Percentiles rank a stretch among this genome's conserved stretches.
phyloP scores from a whole-genome alignment of 2,888 invertebrate genomes.

The Lypha dubia region DNA sequence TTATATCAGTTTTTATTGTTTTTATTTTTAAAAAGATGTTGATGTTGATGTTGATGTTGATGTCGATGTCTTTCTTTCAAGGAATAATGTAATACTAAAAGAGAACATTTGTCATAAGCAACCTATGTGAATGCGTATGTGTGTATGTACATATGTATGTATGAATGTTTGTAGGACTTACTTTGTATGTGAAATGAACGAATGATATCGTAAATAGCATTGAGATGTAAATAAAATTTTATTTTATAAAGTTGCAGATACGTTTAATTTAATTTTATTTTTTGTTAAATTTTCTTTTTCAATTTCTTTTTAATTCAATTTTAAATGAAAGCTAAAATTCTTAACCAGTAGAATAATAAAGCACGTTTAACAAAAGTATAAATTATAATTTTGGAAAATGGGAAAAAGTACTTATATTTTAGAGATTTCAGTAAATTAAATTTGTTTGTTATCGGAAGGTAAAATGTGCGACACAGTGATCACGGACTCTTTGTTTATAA shows the following conservation, averaged over 20 bases:
- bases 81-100: slow-evolving; percentile 11
- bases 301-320: slow-evolving; percentile 31
- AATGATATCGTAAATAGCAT: slow-evolving; percentile 56
- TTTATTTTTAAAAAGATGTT: slow-evolving; percentile 47
- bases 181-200: slow-evolving; percentile 47
- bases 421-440: too few relatives aligned
- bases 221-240: slow-evolving; percentile 65
- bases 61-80: slow-evolving; percentile 20
- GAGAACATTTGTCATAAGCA: slow-evolving; percentile 46
- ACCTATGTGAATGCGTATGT: neutral
- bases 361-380: too few relatives aligned
- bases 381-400: neutral
- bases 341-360: slow-evolving; percentile 29
- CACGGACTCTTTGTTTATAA: too few relatives aligned
- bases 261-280: slow-evolving; percentile 47
- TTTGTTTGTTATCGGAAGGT: too few relatives aligned
- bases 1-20: slow-evolving; percentile 43
- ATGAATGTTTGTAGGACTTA: neutral
- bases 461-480: too few relatives aligned
- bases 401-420: too few relatives aligned
- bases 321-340: slow-evolving; percentile 53
- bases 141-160: neutral
- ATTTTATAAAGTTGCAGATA: slow-evolving; percentile 56
- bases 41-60: slow-evolving; percentile 49
- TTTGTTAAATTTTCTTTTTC: neutral